Base-by-base conservation (phyloP, 53 echinoderm and acorn worm species). In the Arbacia lixula region DNA sequence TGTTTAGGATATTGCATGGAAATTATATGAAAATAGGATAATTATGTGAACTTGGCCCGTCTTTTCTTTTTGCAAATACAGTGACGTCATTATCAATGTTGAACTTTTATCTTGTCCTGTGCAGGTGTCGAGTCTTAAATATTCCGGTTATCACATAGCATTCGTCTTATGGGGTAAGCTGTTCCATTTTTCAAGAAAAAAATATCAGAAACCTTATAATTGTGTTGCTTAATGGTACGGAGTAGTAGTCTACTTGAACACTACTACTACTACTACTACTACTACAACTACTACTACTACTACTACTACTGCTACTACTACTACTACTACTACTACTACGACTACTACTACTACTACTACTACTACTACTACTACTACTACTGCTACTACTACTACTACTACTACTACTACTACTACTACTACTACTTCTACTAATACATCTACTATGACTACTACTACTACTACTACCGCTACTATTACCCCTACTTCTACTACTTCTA, bases 61-160 rank as follows among this genome's bases (percentile, higher is more conserved):
- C n/a, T n/a, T n/a, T n/a, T n/a, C n/a, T n/a, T n/a, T n/a, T n/a
- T n/a, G n/a, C n/a, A n/a, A n/a, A n/a, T n/a, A n/a, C n/a, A n/a
- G n/a, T n/a, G n/a, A n/a, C n/a, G n/a, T n/a, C n/a, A n/a, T n/a
- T n/a, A n/a, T n/a, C n/a, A n/a, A n/a, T n/a, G n/a, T n/a, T n/a
- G n/a, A n/a, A n/a, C n/a, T n/a, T n/a, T n/a, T n/a, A n/a, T n/a
- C n/a, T n/a, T 17, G 20, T 51, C 6, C 9, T 43, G 4, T 29
- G 14, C 36, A 96, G 97, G 97, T 93, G 24, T 86, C 94, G 0
- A 91, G 92, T 66, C 73, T 96, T 30, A 88, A 93, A 50, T 96
- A 91, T 84, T 91, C 97, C 6, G 97, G 97, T 55, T 96, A 92
- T 36, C 97, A 96, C 26, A 94, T 96, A 19, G 97, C 85, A 6